Base-by-base conservation (phyloP, 2,888 invertebrate species). In the Calliscelio sp. region DNA sequence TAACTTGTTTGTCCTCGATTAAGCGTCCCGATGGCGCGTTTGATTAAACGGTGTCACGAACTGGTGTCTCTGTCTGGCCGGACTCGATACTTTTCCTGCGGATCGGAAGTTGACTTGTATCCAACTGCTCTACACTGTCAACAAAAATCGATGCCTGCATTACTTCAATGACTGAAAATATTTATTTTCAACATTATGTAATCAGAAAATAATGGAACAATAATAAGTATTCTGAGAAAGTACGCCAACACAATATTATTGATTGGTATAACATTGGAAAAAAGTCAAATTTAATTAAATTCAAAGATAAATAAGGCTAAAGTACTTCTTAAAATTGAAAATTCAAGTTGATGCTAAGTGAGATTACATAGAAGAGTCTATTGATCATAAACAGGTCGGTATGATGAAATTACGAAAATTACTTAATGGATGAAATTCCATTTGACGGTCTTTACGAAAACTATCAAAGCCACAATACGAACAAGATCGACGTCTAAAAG, bases 21-120 rank as follows among this genome's bases (percentile, higher is more conserved):
- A 77, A 77, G 24, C 66, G 59, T 41, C 61, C 51, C 44, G 61
- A 68, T 68, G 78, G 77, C 59, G 68, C 18, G 41, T 55, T 65
- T 73, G 80, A 80, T 80, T 80, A 73, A 80, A 63, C 28, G 32
- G 57, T 73, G 80, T 73, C 80, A 73, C 44, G 80, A 73, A 73
- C 71, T 66, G 57, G 44, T 53, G 59, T 61, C 41, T 68, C 41
- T 38, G 7, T 73, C 41, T 25, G 44, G 25, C 46, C 51, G 22
- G 22, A 53, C 32, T 46, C 75, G 46, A 63, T 70, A 53, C 70
- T 81, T 66, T 74, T 74, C 53, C 66, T 51, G n/a, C n/a, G 44
- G 32, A 81, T 66, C 28, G 25, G 59, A 66, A 74, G 53, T 81
- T 81, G 81, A 74, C 75, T 75, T 44, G 14, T 35, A 38, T 75